Evolutionary conservation across 2,888 invertebrate genomes (phyloP).

Genomic region (Linyphia triangularis): DNA sequence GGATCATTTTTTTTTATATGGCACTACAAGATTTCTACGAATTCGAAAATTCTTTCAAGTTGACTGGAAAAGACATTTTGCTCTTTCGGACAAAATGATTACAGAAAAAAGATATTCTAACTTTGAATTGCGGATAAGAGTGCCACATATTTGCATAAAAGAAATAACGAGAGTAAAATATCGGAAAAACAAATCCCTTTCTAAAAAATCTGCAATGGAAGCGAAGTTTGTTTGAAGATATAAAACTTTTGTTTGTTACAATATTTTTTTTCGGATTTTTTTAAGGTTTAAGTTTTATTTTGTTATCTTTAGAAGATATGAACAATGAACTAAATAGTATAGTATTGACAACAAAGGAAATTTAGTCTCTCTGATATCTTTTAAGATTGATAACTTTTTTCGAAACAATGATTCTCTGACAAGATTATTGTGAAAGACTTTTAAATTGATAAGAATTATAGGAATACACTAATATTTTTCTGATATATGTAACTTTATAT

Average conservation of each 20-base stretch:
- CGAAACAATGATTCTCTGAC: neutral
- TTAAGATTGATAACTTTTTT: neutral
- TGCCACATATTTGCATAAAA: slow-evolving; percentile 37
- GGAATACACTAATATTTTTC: too few species aligned
- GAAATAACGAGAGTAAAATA: slow-evolving; percentile 21
- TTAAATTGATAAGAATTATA: too few species aligned
- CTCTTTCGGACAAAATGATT: neutral
- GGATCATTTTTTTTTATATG: neutral
- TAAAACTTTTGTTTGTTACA: neutral
- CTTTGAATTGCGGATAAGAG: neutral
- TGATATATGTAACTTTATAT: too few species aligned
- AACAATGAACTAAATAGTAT: neutral
- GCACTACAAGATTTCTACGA: neutral
- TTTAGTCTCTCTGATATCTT: neutral
- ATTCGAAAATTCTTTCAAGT: neutral
- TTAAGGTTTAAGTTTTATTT: neutral
- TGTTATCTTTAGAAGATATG: neutral
- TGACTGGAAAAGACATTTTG: neutral
- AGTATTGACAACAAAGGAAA: neutral
- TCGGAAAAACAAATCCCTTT: neutral
- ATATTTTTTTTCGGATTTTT: neutral
- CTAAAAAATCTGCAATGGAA: neutral
- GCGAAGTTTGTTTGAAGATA: neutral
- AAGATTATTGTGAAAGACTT: too few species aligned
- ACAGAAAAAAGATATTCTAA: neutral